phyloP scores from a whole-genome alignment of 2,888 invertebrate species.

The Dryobota labecula region DNA sequence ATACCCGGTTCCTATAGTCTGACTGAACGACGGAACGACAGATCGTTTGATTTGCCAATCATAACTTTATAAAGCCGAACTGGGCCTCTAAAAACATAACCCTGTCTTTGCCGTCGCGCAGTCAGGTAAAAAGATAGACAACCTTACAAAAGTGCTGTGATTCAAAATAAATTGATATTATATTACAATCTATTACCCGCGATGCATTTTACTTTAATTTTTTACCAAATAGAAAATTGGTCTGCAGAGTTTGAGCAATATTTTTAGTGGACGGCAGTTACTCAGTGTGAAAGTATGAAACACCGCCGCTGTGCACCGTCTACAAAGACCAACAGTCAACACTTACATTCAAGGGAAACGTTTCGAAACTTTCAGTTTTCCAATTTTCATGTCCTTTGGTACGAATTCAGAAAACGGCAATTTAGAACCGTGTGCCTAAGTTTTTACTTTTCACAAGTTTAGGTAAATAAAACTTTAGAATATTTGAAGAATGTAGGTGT shows the following conservation, averaged over 20 bases:
- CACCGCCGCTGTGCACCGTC: background rate
- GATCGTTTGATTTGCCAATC: background rate
- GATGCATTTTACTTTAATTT: background rate
- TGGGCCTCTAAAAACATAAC: too few species aligned
- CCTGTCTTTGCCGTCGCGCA: too few species aligned
- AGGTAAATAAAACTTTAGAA: background rate
- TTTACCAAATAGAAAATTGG: background rate
- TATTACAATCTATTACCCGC: background rate
- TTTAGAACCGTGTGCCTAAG: background rate
- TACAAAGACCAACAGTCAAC: conserved; percentile 6
- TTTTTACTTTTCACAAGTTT: conserved; percentile 3
- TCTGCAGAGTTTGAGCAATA: background rate
- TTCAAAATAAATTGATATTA: background rate
- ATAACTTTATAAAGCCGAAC: too few species aligned
- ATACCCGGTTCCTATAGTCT: too few species aligned
- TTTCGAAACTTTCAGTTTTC: conserved; percentile 12
- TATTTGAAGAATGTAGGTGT: background rate
- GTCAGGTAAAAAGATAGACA: background rate
- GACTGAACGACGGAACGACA: background rate
- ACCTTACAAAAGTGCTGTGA: background rate
- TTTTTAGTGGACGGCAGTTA: background rate
- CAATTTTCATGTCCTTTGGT: background rate
- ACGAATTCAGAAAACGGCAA: conserved; percentile 4
- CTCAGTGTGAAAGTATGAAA: background rate
- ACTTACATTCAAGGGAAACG: conserved; percentile 6